Evolutionary conservation across 2,797 vertebrate species (phyloP).

Genomic region (Pampus argenteus): DNA sequence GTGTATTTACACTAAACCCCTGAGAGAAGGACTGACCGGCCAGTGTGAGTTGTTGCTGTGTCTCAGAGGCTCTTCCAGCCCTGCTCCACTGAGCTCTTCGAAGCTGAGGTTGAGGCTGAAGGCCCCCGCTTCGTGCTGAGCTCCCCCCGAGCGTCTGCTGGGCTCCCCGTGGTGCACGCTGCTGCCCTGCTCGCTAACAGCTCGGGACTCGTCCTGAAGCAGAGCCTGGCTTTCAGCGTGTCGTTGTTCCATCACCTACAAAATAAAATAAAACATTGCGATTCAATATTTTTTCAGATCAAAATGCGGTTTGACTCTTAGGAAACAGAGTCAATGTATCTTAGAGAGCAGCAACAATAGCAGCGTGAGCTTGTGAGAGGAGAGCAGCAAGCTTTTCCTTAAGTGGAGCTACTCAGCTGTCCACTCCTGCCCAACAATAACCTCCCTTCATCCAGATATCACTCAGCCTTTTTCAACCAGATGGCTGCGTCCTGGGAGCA

Average conservation of each 20-base stretch:
- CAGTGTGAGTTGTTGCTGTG: slow-evolving; percentile 87
- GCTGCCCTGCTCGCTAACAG: slow-evolving; percentile 81
- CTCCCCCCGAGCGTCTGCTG: slow-evolving; percentile 53
- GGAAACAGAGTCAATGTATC: background rate
- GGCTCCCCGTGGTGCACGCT: slow-evolving; percentile 54
- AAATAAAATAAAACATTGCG: slow-evolving; percentile 53
- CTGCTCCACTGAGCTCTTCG: slow-evolving; percentile 92
- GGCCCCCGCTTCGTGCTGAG: slow-evolving; percentile 66
- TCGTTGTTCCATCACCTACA: slow-evolving; percentile 92
- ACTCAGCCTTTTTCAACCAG: slow-evolving; percentile 84
- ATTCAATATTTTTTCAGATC: slow-evolving; percentile 20
- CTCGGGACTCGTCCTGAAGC: slow-evolving; percentile 87
- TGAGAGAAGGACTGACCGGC: slow-evolving; percentile 78
- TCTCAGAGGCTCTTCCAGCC: slow-evolving; percentile 90
- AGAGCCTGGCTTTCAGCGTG: slow-evolving; percentile 88
- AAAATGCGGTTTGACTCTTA: background rate
- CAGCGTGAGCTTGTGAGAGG: slow-evolving; percentile 44
- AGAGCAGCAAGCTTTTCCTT: slow-evolving; percentile 57
- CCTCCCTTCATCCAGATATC: slow-evolving; percentile 82
- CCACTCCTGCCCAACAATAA: slow-evolving; percentile 82
- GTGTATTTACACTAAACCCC: background rate
- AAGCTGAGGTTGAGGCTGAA: slow-evolving; percentile 97
- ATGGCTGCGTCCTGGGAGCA: slow-evolving; percentile 85
- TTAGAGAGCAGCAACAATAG: slow-evolving; percentile 26
- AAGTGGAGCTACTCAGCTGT: slow-evolving; percentile 71